Conservation (phyloP, 2,888 invertebrate genomes). For the Artemia sp. region DNA sequence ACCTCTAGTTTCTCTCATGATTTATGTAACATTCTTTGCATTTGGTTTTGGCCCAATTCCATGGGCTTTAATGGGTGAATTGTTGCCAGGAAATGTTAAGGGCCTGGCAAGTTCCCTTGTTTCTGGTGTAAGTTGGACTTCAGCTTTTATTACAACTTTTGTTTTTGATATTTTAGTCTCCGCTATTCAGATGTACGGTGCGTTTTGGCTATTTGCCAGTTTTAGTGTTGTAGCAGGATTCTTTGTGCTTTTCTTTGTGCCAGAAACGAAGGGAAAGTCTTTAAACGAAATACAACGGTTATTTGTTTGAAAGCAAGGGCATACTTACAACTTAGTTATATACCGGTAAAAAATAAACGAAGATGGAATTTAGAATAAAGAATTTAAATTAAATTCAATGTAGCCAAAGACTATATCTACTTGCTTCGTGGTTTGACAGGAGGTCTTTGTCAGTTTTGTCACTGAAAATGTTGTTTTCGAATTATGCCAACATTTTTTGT, state of each 20-base stretch:
- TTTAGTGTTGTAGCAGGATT: slow-evolving; percentile 48
- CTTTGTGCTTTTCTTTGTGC: slow-evolving; percentile 54
- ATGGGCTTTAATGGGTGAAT: slow-evolving; percentile 64
- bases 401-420: too few relatives aligned
- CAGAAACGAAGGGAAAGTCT: slow-evolving; percentile 69
- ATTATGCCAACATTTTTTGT: too few relatives aligned
- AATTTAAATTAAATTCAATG: too few relatives aligned
- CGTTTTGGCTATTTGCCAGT: slow-evolving; percentile 57
- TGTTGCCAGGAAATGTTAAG: slow-evolving; percentile 52
- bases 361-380: too few relatives aligned
- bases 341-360: too few relatives aligned
- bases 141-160: slow-evolving; percentile 42
- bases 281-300: slow-evolving; percentile 49
- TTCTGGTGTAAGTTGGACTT: slow-evolving; percentile 55
- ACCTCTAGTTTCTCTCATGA: slow-evolving; percentile 50
- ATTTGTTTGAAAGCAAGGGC: slow-evolving; percentile 4
- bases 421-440: too few relatives aligned
- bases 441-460: too few relatives aligned
- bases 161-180: slow-evolving; percentile 38
- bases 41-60: slow-evolving; percentile 64
- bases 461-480: too few relatives aligned
- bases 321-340: too few relatives aligned
- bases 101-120: slow-evolving; percentile 55
- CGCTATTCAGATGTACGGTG: slow-evolving; percentile 43
- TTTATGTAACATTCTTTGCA: slow-evolving; percentile 63